These are phyloP conservation scores for Siniperca scherzeri DNA, from an alignment of 2,797 vertebrate genomes.

Conservation along the genomic window DNA sequence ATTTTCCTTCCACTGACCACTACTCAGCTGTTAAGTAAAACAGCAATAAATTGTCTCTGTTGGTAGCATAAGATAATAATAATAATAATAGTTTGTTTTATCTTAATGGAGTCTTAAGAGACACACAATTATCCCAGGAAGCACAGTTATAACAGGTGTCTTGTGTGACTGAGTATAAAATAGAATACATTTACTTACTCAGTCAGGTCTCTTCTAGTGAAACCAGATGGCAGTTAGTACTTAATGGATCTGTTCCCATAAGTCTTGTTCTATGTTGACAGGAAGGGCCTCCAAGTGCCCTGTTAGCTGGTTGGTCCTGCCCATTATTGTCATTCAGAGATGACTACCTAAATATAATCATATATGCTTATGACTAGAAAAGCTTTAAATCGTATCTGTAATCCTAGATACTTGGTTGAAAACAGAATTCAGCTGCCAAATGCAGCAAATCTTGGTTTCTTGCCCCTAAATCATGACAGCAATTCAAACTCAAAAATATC, in stretches of 20 bases:
- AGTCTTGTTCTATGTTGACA: slow-evolving; percentile 62
- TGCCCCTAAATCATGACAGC: slow-evolving; percentile 25
- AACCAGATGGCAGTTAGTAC: slow-evolving; percentile 19
- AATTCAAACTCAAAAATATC: slow-evolving; percentile 43
- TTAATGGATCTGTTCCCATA: slow-evolving; percentile 25
- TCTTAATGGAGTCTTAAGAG: background rate
- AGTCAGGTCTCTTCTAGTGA: slow-evolving; percentile 22
- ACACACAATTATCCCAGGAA: slow-evolving; percentile 14
- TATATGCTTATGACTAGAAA: slow-evolving; percentile 66
- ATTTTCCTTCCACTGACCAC: slow-evolving; percentile 44
- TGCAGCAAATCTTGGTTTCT: slow-evolving; percentile 24
- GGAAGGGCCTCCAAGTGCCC: slow-evolving; percentile 42
- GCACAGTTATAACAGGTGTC: slow-evolving; percentile 23
- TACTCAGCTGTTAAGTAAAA: slow-evolving; percentile 32
- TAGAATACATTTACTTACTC: background rate
- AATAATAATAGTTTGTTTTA: background rate
- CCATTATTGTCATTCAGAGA: slow-evolving; percentile 49
- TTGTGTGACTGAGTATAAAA: slow-evolving; percentile 27
- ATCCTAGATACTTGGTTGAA: slow-evolving; percentile 39
- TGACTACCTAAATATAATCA: slow-evolving; percentile 66
- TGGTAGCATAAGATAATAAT: slow-evolving; percentile 1
- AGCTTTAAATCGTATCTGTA: slow-evolving; percentile 73
- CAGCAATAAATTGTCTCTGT: background rate
- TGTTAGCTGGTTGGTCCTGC: slow-evolving; percentile 52
- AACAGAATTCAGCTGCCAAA: slow-evolving; percentile 31